phyloP scores from a whole-genome alignment of 2,113 vertebrate genomes.

The Channa maculata region DNA sequence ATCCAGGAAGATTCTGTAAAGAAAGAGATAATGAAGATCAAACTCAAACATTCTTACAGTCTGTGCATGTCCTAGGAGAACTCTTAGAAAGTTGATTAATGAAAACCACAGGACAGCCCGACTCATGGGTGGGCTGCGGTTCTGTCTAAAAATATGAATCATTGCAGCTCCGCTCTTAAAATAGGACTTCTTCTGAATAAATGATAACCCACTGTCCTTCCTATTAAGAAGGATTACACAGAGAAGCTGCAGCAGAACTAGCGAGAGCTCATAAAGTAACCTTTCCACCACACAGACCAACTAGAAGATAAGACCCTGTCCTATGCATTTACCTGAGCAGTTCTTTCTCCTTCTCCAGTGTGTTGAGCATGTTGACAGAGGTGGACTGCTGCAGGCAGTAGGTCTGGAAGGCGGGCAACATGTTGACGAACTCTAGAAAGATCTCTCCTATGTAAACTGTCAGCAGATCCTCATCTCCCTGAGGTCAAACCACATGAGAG shows the following conservation, averaged over 20 bases:
- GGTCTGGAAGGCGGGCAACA: conserved; percentile 95
- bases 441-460: conserved; percentile 91
- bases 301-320: background rate
- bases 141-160: conserved; percentile 68
- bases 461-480: conserved; percentile 91
- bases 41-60: background rate
- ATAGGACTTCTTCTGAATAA: conserved; percentile 75
- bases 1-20: conserved; percentile 90
- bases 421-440: conserved; percentile 93
- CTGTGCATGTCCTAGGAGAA: background rate
- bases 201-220: conserved; percentile 67
- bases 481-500: conserved; percentile 41
- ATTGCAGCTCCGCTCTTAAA: conserved; percentile 55
- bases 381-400: conserved; percentile 94
- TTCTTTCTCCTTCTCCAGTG: conserved; percentile 94
- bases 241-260: conserved; percentile 43
- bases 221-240: conserved; percentile 61
- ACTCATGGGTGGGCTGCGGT: conserved; percentile 34
- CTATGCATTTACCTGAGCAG: conserved; percentile 86
- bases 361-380: conserved; percentile 90
- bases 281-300: conserved; percentile 15
- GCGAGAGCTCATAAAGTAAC: conserved; percentile 42
- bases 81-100: conserved; percentile 44
- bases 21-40: conserved; percentile 24
- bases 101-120: conserved; percentile 31